A percentile compares a stretch with the other conserved stretches of the same genome.
These are phyloP conservation scores for Oncorhynchus masou DNA, from an alignment of 2,113 vertebrate species.

Conservation along the genomic window DNA sequence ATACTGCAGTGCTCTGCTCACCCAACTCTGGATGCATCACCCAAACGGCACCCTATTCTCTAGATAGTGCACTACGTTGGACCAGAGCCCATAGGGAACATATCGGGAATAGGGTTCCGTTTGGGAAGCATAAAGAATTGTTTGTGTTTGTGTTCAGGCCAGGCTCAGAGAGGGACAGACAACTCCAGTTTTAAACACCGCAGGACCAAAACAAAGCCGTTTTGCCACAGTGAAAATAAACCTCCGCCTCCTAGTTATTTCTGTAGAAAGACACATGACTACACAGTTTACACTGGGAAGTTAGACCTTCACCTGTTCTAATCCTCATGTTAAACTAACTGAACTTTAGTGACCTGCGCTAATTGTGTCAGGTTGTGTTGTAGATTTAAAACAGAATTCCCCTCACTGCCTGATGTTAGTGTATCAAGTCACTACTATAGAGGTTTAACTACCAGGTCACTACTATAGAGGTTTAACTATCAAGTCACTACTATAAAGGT, in stretches of 20 bases:
- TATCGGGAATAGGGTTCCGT: too few species aligned
- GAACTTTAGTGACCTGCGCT: not conserved
- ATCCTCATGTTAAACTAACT: constrained; percentile 39
- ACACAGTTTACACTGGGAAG: constrained; percentile 56
- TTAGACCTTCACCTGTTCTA: constrained; percentile 55
- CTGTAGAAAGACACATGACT: constrained; percentile 59
- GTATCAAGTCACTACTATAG: not conserved
- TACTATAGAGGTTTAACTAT: too few species aligned
- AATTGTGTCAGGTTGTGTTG: not conserved
- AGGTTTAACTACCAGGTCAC: not conserved
- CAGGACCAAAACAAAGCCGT: constrained; percentile 63
- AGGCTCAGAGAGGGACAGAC: constrained; percentile 38
- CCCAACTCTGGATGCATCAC: too few species aligned
- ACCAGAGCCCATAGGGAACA: too few species aligned
- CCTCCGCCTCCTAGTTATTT: constrained; percentile 67
- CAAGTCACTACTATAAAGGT: not conserved
- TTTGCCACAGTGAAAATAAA: constrained; percentile 68
- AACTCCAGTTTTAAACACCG: constrained; percentile 54
- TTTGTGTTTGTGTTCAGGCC: constrained; percentile 19
- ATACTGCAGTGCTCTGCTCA: constrained; percentile 10
- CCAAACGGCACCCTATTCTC: too few species aligned
- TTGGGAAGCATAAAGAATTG: not conserved
- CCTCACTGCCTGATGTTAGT: not conserved
- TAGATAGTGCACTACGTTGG: too few species aligned
- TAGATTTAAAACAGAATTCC: not conserved